Evolutionary conservation across 2,797 vertebrate genomes (phyloP).

Genomic region (Notolepis coatsorum): DNA sequence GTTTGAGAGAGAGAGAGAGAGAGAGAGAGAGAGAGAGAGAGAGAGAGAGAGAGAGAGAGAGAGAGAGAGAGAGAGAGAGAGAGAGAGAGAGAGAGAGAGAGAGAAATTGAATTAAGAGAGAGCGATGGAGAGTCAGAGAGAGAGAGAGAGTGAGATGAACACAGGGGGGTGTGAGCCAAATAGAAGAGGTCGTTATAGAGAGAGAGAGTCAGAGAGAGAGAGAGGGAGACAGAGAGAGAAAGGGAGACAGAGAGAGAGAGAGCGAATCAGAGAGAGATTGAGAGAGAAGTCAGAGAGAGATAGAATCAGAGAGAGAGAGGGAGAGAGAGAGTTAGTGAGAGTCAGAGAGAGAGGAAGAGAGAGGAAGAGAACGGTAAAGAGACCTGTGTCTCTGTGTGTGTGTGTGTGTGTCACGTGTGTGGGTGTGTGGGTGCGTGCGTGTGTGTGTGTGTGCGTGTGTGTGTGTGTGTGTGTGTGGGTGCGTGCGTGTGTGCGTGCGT

Average conservation of each 20-base stretch:
- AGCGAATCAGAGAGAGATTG: slow-evolving; percentile 1
- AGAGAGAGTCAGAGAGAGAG: not conserved
- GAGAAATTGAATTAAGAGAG: too few relatives aligned
- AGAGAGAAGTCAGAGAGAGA: not conserved
- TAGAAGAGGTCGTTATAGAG: not conserved
- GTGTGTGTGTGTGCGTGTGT: slow-evolving; percentile 14
- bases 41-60: not conserved
- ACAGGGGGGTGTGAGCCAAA: too few relatives aligned
- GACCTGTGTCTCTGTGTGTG: not conserved
- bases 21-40: not conserved
- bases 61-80: not conserved
- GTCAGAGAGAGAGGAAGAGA: not conserved
- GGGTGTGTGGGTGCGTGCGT: not conserved
- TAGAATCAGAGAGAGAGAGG: not conserved
- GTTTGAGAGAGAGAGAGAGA: slow-evolving; percentile 36
- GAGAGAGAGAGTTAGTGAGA: slow-evolving; percentile 2
- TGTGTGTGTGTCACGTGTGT: slow-evolving; percentile 2
- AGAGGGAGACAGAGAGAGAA: not conserved
- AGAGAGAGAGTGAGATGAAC: not conserved
- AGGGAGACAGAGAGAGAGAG: not conserved
- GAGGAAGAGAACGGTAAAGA: not conserved
- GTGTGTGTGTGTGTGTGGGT: slow-evolving; percentile 16
- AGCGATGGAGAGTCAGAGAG: not conserved
- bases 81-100: not conserved
- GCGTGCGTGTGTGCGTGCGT: slow-evolving; percentile 16